phyloP scores from a whole-genome alignment of 2,888 invertebrate genomes.

The Drosophila kokeensis region DNA sequence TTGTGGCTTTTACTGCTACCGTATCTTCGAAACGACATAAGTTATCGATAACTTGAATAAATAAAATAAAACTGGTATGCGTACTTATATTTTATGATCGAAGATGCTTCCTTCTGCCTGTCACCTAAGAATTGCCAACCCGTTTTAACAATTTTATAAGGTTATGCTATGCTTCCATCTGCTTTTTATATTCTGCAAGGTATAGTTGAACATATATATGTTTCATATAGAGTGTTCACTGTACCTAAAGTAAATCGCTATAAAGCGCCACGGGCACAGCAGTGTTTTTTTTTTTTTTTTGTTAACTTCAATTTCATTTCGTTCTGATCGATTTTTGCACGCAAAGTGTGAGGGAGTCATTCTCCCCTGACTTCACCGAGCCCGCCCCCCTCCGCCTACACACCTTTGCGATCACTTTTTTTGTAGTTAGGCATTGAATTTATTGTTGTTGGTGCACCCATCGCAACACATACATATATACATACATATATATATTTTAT shows the following conservation, averaged over 20 bases:
- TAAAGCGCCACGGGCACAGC: constrained; percentile 63
- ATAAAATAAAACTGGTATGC: not conserved
- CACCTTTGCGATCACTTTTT: constrained; percentile 8
- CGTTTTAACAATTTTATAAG: not conserved
- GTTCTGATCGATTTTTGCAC: constrained; percentile 82
- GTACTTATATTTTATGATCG: not conserved
- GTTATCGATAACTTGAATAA: not conserved
- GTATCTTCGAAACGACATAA: not conserved
- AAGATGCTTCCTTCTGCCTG: not conserved
- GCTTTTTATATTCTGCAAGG: not conserved
- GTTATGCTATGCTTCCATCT: not conserved
- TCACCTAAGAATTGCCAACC: not conserved
- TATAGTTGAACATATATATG: not conserved
- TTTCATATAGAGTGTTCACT: constrained; percentile 5
- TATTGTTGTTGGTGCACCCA: constrained; percentile 63
- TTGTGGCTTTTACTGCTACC: not conserved
- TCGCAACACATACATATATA: constrained; percentile 29
- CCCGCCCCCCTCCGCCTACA: not conserved
- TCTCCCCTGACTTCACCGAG: not conserved
- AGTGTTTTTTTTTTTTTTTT: not conserved
- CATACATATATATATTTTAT: constrained; percentile 61
- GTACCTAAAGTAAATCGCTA: constrained; percentile 38
- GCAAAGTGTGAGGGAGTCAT: constrained; percentile 77
- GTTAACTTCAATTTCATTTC: constrained; percentile 77
- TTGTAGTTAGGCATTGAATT: constrained; percentile 76